Conservation (phyloP, 2,113 vertebrate species). For the Bombycilla garrulus region DNA sequence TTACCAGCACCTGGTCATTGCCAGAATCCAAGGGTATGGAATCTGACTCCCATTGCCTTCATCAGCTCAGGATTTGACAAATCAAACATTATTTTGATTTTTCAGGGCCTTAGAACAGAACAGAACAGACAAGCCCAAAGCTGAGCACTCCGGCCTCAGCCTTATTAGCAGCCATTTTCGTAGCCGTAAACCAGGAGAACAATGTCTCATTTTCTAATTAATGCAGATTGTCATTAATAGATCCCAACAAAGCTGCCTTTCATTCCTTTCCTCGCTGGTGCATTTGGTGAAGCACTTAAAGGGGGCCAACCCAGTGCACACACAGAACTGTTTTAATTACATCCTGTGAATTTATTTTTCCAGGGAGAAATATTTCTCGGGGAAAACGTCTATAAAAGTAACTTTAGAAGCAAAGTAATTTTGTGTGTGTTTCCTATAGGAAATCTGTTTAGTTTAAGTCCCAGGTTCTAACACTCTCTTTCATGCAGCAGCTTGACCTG, state of each 20-base stretch:
- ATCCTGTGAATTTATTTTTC: constrained; percentile 75
- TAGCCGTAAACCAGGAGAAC: not conserved
- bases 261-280: constrained; percentile 44
- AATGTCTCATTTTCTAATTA: constrained; percentile 32
- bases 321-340: constrained; percentile 67
- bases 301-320: constrained; percentile 37
- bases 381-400: constrained; percentile 71
- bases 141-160: not conserved
- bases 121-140: not conserved
- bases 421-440: constrained; percentile 69
- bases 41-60: not conserved
- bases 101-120: not conserved
- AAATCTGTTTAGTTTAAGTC: constrained; percentile 73
- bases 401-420: constrained; percentile 47
- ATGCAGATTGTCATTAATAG: constrained; percentile 50
- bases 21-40: not conserved
- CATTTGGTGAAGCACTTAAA: constrained; percentile 73
- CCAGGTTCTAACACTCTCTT: constrained; percentile 34
- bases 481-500: not conserved
- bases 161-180: not conserved
- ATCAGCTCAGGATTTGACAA: not conserved
- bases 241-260: constrained; percentile 71
- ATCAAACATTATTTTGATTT: not conserved
- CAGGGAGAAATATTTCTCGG: constrained; percentile 69
- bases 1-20: not conserved